Conservation (phyloP, 2,888 invertebrate genomes). For the Drosophila anomelani region DNA sequence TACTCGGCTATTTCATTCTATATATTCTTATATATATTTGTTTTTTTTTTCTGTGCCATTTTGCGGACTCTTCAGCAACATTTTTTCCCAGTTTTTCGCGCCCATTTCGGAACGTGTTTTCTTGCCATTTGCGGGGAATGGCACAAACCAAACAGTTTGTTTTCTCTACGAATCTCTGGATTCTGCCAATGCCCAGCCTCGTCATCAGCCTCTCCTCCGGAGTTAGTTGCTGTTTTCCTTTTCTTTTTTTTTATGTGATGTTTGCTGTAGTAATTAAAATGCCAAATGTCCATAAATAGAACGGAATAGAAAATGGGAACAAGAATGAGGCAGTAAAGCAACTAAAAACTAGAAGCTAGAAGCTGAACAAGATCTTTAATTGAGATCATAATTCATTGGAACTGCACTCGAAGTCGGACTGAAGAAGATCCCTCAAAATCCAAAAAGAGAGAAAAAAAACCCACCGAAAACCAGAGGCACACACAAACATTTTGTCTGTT, state of each 20-base stretch:
- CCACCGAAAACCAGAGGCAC: slow-evolving; percentile 25
- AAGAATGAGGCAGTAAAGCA: slow-evolving; percentile 3
- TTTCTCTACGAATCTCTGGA: slow-evolving; percentile 13
- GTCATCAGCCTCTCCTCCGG: background rate
- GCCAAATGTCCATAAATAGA: slow-evolving; percentile 49
- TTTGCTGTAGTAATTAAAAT: slow-evolving; percentile 51
- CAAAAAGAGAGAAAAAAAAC: background rate
- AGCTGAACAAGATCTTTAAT: slow-evolving; percentile 57
- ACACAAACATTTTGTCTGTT: slow-evolving; percentile 40
- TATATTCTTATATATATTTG: slow-evolving; percentile 1
- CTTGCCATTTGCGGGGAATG: slow-evolving; percentile 61
- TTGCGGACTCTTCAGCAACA: slow-evolving; percentile 24
- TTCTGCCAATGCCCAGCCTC: slow-evolving; percentile 5
- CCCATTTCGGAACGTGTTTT: slow-evolving; percentile 55
- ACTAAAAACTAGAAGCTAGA: slow-evolving; percentile 4
- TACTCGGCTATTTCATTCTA: slow-evolving; percentile 11
- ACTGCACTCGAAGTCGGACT: slow-evolving; percentile 32
- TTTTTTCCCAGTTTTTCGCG: slow-evolving; percentile 28
- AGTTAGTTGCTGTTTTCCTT: slow-evolving; percentile 22
- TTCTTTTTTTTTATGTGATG: slow-evolving; percentile 35
- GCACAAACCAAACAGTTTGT: slow-evolving; percentile 33
- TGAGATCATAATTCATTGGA: slow-evolving; percentile 67
- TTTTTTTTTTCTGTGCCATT: slow-evolving; percentile 53
- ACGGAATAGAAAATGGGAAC: slow-evolving; percentile 31
- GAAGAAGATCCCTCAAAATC: slow-evolving; percentile 29